Evolutionary conservation across 2,113 vertebrate genomes (phyloP).

Genomic region (Balaenoptera acutorostrata): DNA sequence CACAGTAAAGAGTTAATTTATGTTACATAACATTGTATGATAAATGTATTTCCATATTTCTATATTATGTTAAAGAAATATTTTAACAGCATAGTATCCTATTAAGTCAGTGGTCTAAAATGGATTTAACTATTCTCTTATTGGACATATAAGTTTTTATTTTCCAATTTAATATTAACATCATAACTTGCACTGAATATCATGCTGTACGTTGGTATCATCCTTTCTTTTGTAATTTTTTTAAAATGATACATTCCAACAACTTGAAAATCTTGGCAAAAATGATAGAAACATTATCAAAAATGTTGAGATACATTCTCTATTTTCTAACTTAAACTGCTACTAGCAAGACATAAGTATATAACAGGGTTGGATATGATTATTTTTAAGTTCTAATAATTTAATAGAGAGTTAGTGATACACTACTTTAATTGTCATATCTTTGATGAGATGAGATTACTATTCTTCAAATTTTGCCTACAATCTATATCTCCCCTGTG

Average conservation of each 20-base stretch:
- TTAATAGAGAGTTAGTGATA: background rate
- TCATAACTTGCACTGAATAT: background rate
- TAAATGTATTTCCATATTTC: background rate
- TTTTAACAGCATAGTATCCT: background rate
- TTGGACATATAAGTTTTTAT: background rate
- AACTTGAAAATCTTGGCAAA: background rate
- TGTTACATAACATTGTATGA: background rate
- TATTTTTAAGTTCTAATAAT: background rate
- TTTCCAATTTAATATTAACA: background rate
- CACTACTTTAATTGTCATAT: background rate
- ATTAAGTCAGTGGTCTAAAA: background rate
- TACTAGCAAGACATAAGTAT: background rate
- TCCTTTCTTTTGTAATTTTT: background rate
- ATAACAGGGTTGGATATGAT: background rate
- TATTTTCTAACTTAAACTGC: background rate
- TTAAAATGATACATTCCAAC: background rate
- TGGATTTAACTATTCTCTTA: background rate
- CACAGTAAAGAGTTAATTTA: background rate
- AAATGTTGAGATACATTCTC: background rate
- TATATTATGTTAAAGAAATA: background rate
- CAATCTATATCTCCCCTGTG: background rate
- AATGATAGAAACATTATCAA: background rate
- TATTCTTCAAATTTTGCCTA: background rate
- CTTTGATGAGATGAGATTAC: background rate
- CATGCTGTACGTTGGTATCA: background rate